These are phyloP conservation scores for Halichondria panicea DNA, from an alignment of 37 sponge, comb jelly and placozoan genomes.

Conservation along the genomic window DNA sequence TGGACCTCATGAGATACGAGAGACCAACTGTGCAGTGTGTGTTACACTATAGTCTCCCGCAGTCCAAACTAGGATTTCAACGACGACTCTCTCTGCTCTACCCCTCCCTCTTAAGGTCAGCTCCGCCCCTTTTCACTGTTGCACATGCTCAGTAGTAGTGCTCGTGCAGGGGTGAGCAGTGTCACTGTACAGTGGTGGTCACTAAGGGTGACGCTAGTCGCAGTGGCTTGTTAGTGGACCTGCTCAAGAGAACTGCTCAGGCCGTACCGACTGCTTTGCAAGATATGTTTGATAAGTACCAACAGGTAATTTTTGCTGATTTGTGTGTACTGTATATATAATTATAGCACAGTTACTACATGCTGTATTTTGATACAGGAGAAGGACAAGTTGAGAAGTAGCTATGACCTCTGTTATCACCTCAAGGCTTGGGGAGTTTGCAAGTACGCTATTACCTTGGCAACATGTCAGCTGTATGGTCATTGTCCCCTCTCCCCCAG, in stretches of 20 bases:
- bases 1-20: not conserved
- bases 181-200: conserved; percentile 6
- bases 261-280: too few species aligned
- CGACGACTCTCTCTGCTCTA: conserved; percentile 36
- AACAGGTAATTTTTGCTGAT: too few species aligned
- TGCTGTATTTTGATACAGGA: not conserved
- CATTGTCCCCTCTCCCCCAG: too few species aligned
- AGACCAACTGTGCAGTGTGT: not conserved
- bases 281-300: too few species aligned
- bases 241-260: too few species aligned
- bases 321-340: too few species aligned
- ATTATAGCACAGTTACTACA: too few species aligned
- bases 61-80: conserved; percentile 24
- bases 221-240: too few species aligned
- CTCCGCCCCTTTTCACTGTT: not conserved
- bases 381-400: not conserved
- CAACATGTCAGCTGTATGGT: too few species aligned
- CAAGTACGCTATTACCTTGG: too few species aligned
- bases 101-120: conserved; percentile 16
- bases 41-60: conserved; percentile 37
- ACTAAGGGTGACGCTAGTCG: too few species aligned
- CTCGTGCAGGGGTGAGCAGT: not conserved
- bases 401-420: conserved; percentile 63
- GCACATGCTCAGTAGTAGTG: not conserved
- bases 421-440: conserved; percentile 75